phyloP scores from a whole-genome alignment of 2,888 invertebrate genomes.

The Steinernema carpocapsae region DNA sequence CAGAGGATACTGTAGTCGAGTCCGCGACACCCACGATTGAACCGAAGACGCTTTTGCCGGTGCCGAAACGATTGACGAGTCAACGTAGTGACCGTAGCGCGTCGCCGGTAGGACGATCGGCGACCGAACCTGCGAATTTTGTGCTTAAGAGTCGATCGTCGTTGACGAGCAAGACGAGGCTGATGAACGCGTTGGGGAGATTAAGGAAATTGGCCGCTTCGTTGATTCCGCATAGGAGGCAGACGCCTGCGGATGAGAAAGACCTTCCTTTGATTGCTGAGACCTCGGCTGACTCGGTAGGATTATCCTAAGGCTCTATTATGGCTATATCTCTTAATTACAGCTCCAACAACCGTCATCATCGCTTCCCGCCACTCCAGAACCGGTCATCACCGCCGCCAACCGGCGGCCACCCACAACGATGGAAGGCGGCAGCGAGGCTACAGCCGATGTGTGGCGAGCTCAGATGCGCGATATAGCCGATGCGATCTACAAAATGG shows the following conservation, averaged over 20 bases:
- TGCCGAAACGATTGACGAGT: neutral
- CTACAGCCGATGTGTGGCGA: conserved; percentile 39
- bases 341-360: conserved; percentile 18
- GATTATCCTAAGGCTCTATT: neutral
- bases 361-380: neutral
- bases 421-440: neutral
- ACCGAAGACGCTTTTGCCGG: conserved; percentile 1
- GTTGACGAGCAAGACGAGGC: neutral
- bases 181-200: neutral
- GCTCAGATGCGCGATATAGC: conserved; percentile 54
- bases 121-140: neutral
- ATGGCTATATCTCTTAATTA: neutral
- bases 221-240: conserved; percentile 15
- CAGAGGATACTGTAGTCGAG: conserved; percentile 34
- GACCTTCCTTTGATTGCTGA: conserved; percentile 18
- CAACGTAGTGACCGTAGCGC: neutral
- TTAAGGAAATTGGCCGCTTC: conserved; percentile 10
- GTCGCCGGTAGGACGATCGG: neutral
- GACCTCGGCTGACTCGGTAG: neutral
- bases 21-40: neutral
- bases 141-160: neutral
- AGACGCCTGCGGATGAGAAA: conserved; percentile 13
- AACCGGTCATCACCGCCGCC: neutral
- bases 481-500: conserved; percentile 50
- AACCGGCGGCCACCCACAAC: neutral